Conservation (phyloP, 2,113 vertebrate species). For the Ailurus styani region DNA sequence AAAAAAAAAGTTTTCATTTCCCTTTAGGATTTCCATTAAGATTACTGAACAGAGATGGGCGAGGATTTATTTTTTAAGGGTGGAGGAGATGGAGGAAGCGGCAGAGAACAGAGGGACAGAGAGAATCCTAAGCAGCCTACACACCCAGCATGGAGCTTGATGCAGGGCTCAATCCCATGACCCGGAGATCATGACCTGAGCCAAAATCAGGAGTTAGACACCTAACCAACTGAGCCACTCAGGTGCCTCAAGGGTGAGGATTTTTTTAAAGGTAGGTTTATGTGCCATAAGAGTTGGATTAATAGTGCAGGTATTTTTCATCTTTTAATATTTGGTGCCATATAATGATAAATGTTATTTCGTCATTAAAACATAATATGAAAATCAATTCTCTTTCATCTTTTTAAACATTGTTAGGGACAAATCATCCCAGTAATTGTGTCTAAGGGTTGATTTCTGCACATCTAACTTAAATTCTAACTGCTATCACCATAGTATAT, state of each 20-base stretch:
- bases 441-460: neutral
- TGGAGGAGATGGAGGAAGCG: neutral
- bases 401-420: neutral
- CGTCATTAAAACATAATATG: neutral
- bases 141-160: neutral
- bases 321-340: neutral
- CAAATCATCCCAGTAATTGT: neutral
- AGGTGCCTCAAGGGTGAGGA: neutral
- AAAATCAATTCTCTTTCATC: neutral
- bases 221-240: neutral
- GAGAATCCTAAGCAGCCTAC: neutral
- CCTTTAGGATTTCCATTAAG: neutral
- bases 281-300: neutral
- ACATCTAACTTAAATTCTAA: neutral
- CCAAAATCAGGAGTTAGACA: neutral
- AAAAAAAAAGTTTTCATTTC: neutral
- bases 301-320: neutral
- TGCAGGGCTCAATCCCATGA: neutral
- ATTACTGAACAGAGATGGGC: neutral
- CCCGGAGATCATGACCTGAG: neutral
- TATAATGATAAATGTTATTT: neutral
- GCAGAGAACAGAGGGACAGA: neutral
- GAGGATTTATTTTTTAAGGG: neutral
- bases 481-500: neutral
- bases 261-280: neutral